phyloP scores from a whole-genome alignment of 1,140 invertebrate genomes.

The Harlomillsia oculata region DNA sequence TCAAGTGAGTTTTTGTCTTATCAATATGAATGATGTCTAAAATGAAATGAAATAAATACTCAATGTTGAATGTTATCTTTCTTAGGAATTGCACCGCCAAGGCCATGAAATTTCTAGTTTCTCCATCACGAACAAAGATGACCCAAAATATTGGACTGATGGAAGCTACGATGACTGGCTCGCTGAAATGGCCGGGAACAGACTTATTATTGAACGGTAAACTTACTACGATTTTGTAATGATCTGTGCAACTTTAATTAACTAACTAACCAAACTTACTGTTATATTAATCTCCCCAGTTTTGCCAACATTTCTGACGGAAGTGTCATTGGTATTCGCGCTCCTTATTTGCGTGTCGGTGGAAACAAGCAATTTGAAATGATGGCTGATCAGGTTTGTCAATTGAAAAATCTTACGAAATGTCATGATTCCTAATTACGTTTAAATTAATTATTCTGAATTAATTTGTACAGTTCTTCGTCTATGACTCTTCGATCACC shows the following conservation, averaged over 20 bases:
- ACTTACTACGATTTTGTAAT: not conserved
- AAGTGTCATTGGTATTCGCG: slow-evolving; percentile 75
- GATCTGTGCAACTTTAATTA: not conserved
- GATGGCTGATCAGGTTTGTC: slow-evolving; percentile 62
- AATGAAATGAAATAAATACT: too few relatives aligned
- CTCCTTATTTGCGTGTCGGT: slow-evolving; percentile 80
- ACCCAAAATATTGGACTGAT: slow-evolving; percentile 76
- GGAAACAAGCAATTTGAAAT: slow-evolving; percentile 92
- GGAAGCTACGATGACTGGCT: slow-evolving; percentile 85
- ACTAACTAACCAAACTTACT: not conserved
- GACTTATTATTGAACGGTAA: slow-evolving; percentile 66
- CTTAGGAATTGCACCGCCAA: slow-evolving; percentile 73
- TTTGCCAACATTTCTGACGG: slow-evolving; percentile 87
- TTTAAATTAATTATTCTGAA: not conserved
- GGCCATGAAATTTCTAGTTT: slow-evolving; percentile 91
- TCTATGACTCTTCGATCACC: slow-evolving; percentile 88
- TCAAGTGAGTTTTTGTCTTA: slow-evolving; percentile 43
- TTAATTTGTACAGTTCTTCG: slow-evolving; percentile 60
- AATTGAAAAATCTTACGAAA: not conserved
- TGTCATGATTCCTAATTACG: not conserved
- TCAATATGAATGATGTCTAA: too few relatives aligned
- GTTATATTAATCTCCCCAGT: slow-evolving; percentile 6
- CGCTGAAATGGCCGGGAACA: slow-evolving; percentile 88
- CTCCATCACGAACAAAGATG: slow-evolving; percentile 85
- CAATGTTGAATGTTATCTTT: not conserved